Base-by-base conservation (phyloP, 2,888 invertebrate species). In the Cyaniris semiargus region DNA sequence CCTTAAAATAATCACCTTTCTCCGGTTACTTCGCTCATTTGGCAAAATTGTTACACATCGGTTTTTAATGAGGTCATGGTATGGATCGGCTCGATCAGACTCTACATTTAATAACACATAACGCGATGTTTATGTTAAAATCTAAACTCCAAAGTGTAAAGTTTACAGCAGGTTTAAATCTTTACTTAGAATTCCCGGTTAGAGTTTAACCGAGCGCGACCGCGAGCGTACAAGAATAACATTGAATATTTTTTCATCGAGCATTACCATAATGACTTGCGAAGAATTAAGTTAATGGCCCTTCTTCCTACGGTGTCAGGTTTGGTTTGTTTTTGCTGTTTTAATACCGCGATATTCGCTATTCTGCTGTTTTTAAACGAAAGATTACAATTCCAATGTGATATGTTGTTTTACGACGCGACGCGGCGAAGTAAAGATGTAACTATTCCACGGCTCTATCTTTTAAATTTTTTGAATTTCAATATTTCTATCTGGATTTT, bases 251-350 rank as follows among this genome's bases (percentile, higher is more conserved):
- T 48, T 72, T 74, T 74, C 48, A 74, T 48, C 18, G 13, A 15
- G 18, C 74, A 74, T 74, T 74, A 74, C 53, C 74, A 74, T 74
- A 74, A 74, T 53, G 48, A 74, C 48, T 74, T 18, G 27, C 74
- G 38, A 74, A 74, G 74, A 74, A 48, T 48, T 74, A 21, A 48
- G 74, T n/a, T 74, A 74, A 74, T 53, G 48, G 48, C 48, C 23
- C 18, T 74, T 18, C 48, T 74, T 27, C 72, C 66, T 27, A 27
- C 48, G 27, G 27, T 74, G 48, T 74, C 74, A 74, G 10, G 27
- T 74, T 27, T 18, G 74, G 53, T 38, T 44, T 72, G 13, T 21
- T 74, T 23, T 15, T 53, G 18, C 23, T 6, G 27, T 21, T 74
- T 53, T 72, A 72, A 72, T 48, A 10, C 13, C 15, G 21, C 15